phyloP scores from a whole-genome alignment of 2,888 invertebrate genomes.

The Helleia helle region DNA sequence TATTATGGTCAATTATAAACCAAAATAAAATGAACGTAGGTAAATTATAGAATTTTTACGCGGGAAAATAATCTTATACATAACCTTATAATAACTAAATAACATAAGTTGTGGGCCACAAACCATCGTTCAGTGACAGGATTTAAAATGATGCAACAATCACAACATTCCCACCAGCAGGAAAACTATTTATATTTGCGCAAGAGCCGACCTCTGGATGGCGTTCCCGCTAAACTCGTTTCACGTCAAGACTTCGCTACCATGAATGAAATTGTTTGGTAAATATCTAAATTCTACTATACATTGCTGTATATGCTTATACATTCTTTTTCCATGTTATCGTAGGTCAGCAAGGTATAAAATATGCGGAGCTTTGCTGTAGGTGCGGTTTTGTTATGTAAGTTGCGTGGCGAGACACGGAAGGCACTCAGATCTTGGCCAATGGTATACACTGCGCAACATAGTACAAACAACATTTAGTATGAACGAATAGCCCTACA shows the following conservation, averaged over 20 bases:
- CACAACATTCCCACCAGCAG: conserved; percentile 29
- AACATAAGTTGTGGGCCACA: neutral
- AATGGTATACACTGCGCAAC: conserved; percentile 51
- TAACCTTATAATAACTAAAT: too few relatives aligned
- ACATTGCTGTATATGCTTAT: too few relatives aligned
- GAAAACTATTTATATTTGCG: conserved; percentile 60
- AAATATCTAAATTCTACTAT: neutral
- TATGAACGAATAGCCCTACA: too few relatives aligned
- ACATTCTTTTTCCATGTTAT: too few relatives aligned
- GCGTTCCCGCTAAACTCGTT: conserved; percentile 57
- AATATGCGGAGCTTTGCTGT: conserved; percentile 18
- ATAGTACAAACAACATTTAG: neutral
- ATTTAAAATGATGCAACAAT: conserved; percentile 16
- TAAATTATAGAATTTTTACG: too few relatives aligned
- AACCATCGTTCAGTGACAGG: neutral
- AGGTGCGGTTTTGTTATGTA: conserved; percentile 21
- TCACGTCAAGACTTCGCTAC: conserved; percentile 28
- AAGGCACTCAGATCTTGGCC: conserved; percentile 58
- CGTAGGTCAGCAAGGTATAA: conserved; percentile 26
- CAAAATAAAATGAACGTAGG: too few relatives aligned
- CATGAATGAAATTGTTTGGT: neutral
- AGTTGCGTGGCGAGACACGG: conserved; percentile 48
- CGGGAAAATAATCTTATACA: too few relatives aligned
- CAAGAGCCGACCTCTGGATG: conserved; percentile 55
- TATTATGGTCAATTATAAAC: too few relatives aligned